Evolutionary conservation across 53 echinoderm and acorn worm genomes (phyloP).

Genomic region (Apostichopus leukothele): DNA sequence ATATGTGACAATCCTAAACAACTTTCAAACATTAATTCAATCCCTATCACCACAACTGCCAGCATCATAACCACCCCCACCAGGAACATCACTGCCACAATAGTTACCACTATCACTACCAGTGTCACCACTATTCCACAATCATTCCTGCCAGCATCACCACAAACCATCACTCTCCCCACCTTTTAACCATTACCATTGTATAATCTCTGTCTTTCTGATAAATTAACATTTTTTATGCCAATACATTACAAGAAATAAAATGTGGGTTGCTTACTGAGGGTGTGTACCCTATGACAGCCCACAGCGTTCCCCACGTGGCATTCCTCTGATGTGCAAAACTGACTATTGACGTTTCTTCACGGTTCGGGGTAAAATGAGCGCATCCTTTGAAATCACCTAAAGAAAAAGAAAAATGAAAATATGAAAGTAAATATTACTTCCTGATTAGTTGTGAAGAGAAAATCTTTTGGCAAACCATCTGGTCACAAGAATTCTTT

Average conservation of each 20-base stretch:
- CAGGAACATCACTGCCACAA: too few species aligned
- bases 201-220: not conserved
- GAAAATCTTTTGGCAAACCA: too few species aligned
- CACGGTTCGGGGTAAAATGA: constrained; percentile 82
- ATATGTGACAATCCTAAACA: too few species aligned
- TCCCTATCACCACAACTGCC: too few species aligned
- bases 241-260: not conserved
- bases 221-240: not conserved
- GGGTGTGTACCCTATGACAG: constrained; percentile 88
- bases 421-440: too few species aligned
- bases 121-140: too few species aligned
- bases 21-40: too few species aligned
- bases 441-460: not conserved
- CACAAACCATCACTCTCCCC: too few species aligned
- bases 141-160: too few species aligned
- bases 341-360: constrained; percentile 67
- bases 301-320: constrained; percentile 79
- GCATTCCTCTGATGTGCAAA: constrained; percentile 88
- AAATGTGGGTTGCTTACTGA: constrained; percentile 55
- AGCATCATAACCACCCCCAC: too few species aligned
- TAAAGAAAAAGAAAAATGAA: not conserved
- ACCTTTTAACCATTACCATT: too few species aligned
- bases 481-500: not conserved
- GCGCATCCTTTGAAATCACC: constrained; percentile 92
- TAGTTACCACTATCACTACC: too few species aligned